A percentile compares a stretch with the other conserved stretches of the same genome.
Conservation (phyloP, 1,140 invertebrate genomes). For the Scaptomyza pallida region DNA sequence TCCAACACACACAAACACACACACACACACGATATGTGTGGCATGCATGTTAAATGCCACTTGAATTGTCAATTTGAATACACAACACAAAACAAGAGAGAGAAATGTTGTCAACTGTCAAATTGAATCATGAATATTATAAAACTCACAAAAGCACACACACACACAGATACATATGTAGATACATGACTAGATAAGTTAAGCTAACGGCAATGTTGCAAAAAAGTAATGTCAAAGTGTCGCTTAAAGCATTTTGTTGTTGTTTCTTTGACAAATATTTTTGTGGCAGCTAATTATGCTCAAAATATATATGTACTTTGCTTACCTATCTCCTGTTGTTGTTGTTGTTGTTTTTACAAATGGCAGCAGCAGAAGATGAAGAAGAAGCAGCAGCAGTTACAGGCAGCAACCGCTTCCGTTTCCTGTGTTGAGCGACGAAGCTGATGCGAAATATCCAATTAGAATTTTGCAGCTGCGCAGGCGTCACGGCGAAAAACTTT, state of each 20-base stretch:
- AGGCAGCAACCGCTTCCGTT: constrained; percentile 54
- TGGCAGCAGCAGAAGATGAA: constrained; percentile 24
- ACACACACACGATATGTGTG: constrained; percentile 26
- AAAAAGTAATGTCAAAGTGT: constrained; percentile 55
- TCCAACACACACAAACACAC: constrained; percentile 38
- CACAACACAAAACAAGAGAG: constrained; percentile 49
- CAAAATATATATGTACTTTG: constrained; percentile 31
- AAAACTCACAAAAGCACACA: constrained; percentile 52
- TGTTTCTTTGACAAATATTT: constrained; percentile 56
- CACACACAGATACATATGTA: background rate
- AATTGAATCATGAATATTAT: constrained; percentile 74
- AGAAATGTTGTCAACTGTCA: constrained; percentile 78
- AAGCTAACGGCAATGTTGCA: constrained; percentile 35
- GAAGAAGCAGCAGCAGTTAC: constrained; percentile 21
- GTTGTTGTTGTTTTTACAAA: constrained; percentile 33
- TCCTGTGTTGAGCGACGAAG: constrained; percentile 40
- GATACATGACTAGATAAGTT: constrained; percentile 35
- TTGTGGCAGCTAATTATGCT: constrained; percentile 40
- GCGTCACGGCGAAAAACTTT: constrained; percentile 53
- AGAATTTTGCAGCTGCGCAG: constrained; percentile 72
- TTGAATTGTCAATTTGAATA: constrained; percentile 77
- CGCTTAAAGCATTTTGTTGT: constrained; percentile 12
- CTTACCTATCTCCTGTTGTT: constrained; percentile 11
- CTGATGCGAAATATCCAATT: constrained; percentile 65
- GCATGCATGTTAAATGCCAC: constrained; percentile 70